Conservation (phyloP, 1,140 invertebrate species). For the Pinna nobilis region DNA sequence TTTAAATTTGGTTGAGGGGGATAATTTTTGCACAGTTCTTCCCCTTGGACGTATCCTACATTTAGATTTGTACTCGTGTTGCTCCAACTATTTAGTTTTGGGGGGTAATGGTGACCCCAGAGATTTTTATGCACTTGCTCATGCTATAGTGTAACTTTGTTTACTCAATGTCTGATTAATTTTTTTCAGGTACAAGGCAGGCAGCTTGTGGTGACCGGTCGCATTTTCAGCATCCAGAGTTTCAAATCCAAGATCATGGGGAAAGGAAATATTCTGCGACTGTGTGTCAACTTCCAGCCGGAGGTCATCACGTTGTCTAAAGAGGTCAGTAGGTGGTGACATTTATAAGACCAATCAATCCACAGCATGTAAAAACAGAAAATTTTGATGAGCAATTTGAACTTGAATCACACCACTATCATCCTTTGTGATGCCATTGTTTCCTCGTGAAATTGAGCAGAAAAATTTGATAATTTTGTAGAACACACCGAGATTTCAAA, state of each 20-base stretch:
- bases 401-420: background rate
- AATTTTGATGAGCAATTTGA: background rate
- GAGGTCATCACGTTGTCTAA: constrained; percentile 99
- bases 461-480: too few species aligned
- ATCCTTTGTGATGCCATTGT: background rate
- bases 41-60: too few species aligned
- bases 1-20: too few species aligned
- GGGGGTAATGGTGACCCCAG: too few species aligned
- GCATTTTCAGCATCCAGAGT: constrained; percentile 96
- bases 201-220: constrained; percentile 93
- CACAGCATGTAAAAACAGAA: background rate
- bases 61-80: too few species aligned
- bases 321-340: constrained; percentile 80
- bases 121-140: too few species aligned
- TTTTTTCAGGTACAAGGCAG: constrained; percentile 87
- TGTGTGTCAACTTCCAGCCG: constrained; percentile 97
- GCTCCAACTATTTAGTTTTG: too few species aligned
- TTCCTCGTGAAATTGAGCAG: too few species aligned
- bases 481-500: too few species aligned
- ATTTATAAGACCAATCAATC: background rate
- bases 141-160: too few species aligned
- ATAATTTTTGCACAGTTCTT: too few species aligned
- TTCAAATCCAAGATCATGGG: constrained; percentile 81
- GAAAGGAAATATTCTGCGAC: constrained; percentile 88
- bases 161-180: constrained; percentile 1